Base-by-base conservation (phyloP, 2,797 vertebrate genomes). In the Urosaurus nigricauda region DNA sequence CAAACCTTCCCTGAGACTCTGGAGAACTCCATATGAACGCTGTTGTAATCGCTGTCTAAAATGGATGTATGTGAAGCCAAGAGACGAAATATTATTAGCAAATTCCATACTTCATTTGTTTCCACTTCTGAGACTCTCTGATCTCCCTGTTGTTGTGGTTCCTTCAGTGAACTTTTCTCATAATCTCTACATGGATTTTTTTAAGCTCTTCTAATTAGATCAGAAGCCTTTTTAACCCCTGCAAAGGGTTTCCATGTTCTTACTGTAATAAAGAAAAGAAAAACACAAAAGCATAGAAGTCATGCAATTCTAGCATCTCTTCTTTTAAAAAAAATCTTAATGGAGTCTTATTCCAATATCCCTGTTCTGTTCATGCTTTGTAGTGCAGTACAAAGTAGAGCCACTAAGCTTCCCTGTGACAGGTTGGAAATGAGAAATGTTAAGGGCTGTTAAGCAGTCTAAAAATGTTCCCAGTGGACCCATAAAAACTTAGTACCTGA, bases 361-460 rank as follows among this genome's bases (percentile, higher is more conserved):
- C 83, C 85, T 80, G 87, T 92, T 93, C 91, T 87, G 83, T 90
- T 5, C 83, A 79, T 89, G 70, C 75, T 92, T 94, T 90, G 90
- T 90, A 93, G 84, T 84, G 90, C 79, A 90, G 65, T 32, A 89
- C 93, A 92, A 95, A 77, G 93, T 94, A 86, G 88, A 92, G 79
- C 77, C 84, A 87, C 40, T 88, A 94, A 87, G 90, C 89, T 92
- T 93, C 87, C 56, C 85, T 56, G 71, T 92, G 90, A 86, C 87
- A 94, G 60, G 83, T 92, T 94, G 91, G 88, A 94, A 95, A 95
- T 86, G 83, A 95, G 91, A 94, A 90, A 93, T 92, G 91, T 94
- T 94, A 93, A 93, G 89, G 90, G 26, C 86, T 95, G 88, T 93
- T 95, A 91, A 94, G 85, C 83, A 84, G 93, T 90, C 92, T 93